phyloP scores from a whole-genome alignment of 2,888 invertebrate genomes.

The Clepsis dumicolana region DNA sequence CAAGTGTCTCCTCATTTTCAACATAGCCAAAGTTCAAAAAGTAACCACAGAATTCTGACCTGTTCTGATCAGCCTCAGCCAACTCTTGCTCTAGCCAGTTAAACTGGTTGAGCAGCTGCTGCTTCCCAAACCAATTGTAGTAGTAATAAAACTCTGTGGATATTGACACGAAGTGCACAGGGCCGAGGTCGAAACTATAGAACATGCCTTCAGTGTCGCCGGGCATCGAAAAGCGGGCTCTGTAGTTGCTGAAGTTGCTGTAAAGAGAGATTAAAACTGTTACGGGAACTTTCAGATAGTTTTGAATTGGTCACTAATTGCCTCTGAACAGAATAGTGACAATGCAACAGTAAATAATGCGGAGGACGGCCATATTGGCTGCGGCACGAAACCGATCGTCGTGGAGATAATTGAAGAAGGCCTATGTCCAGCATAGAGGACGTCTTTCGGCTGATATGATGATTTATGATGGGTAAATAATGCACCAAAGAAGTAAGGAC shows the following conservation, averaged over 20 bases:
- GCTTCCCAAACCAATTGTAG: constrained; percentile 94
- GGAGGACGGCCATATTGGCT: too few species aligned
- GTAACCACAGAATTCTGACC: constrained; percentile 64
- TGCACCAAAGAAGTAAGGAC: too few species aligned
- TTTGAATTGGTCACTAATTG: too few species aligned
- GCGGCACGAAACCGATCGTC: too few species aligned
- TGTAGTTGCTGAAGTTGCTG: constrained; percentile 98
- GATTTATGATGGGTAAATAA: too few species aligned
- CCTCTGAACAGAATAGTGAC: too few species aligned
- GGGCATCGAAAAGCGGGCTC: constrained; percentile 96
- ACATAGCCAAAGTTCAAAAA: not conserved
- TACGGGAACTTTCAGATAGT: too few species aligned
- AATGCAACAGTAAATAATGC: too few species aligned
- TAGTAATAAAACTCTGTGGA: constrained; percentile 97
- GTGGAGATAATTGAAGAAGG: too few species aligned
- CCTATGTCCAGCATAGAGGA: too few species aligned
- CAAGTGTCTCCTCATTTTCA: not conserved
- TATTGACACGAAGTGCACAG: constrained; percentile 95
- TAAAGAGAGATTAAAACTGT: not conserved
- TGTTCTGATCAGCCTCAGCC: constrained; percentile 91
- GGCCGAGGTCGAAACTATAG: constrained; percentile 96
- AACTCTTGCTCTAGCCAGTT: constrained; percentile 95
- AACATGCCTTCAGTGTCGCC: constrained; percentile 89
- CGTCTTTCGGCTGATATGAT: too few species aligned
- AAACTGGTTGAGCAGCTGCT: constrained; percentile 92